phyloP scores from a whole-genome alignment of 2,888 invertebrate genomes.

The Heliconius erato region DNA sequence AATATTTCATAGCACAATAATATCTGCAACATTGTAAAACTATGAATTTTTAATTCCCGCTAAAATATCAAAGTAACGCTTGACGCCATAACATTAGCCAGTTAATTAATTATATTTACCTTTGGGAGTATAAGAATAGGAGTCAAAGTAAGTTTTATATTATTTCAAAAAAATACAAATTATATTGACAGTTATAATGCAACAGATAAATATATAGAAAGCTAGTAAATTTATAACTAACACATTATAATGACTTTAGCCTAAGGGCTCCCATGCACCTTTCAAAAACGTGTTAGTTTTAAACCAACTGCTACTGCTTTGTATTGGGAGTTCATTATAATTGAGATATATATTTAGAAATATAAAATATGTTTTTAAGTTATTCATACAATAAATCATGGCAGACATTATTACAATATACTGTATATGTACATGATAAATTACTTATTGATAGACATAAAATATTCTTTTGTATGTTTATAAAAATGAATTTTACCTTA shows the following conservation, averaged over 20 bases:
- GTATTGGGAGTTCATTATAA: constrained; percentile 1
- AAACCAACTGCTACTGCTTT: constrained; percentile 11
- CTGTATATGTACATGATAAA: background rate
- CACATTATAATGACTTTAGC: constrained; percentile 19
- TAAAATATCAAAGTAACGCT: background rate
- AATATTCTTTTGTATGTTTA: background rate
- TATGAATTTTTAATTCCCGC: background rate
- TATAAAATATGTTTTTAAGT: background rate
- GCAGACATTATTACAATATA: background rate
- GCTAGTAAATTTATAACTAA: constrained; percentile 12
- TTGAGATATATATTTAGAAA: constrained; percentile 13
- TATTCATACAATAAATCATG: constrained; percentile 9
- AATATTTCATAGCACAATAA: constrained; percentile 3
- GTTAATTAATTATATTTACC: background rate
- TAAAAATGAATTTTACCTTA: too few relatives aligned
- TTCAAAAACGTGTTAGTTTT: constrained; percentile 20
- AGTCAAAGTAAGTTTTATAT: background rate
- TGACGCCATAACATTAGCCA: background rate
- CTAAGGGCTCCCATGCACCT: constrained; percentile 16
- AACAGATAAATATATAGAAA: constrained; percentile 7
- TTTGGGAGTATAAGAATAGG: background rate
- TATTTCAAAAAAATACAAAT: background rate
- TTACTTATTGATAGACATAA: background rate
- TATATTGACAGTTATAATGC: background rate
- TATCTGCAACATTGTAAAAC: constrained; percentile 11